Evolutionary conservation across 2,113 vertebrate genomes (phyloP), one percentile per base, ranked within the genome.

Genomic region (Rhineura floridana): DNA sequence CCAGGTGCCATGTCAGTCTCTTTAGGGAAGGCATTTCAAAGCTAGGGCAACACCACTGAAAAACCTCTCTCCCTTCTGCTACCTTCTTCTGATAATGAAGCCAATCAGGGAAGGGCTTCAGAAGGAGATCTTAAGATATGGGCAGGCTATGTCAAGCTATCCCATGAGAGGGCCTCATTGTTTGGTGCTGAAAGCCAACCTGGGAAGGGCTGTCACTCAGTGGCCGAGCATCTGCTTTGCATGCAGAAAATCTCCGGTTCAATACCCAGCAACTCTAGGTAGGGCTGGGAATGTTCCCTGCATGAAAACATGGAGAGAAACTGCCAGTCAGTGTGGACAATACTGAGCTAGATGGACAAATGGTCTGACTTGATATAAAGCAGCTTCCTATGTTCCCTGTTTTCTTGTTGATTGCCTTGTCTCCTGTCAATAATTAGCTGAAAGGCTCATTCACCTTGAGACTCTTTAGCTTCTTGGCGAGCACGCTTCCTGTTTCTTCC

Each of bases 401-500:
- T 65, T 87, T 15, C 42, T 88, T 65, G 52, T 48, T 42, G 81
- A 88, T 44, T 39, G n/a, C n/a, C 62, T 65, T 19, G 13, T 11
- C 28, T 73, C 46, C 86, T 87, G 81, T 77, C 72, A 77, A 67
- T 76, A 52, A 65, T 77, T 77, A 77, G n/a, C 55, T 50, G 17
- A 76, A 63, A 77, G 69, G 44, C 72, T 77, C 28, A 12, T 83
- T 83, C 73, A 76, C 87, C 81, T 76, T 83, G 70, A 83, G n/a
- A 39, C 28, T 33, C 59, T 88, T 83, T 44, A 65, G n/a, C 36
- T 67, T 77, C 80, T 83, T 67, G 70, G 81, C 72, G 67, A n/a
- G 83, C 48, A 50, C 52, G 6, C n/a, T 88, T 83, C 87, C 87
- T 83, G 79, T 83, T 83, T 76, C 80, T 83, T 88, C 62, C 55